phyloP scores from a whole-genome alignment of 2,888 invertebrate species.

The Lepeophtheirus nordmannii region DNA sequence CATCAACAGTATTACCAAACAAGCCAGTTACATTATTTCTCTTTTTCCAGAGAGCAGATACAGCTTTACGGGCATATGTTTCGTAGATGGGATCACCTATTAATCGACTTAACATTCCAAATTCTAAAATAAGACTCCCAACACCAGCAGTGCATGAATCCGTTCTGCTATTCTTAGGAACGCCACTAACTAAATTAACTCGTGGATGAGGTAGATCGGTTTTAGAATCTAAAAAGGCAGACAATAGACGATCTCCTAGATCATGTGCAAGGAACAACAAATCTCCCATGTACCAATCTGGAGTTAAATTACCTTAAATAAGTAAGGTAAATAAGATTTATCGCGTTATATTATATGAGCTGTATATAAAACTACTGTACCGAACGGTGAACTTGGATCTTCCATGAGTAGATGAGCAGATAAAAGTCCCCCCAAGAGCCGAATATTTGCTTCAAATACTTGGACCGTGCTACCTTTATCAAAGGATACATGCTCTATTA shows the following conservation, averaged over 20 bases:
- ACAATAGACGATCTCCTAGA: conserved; percentile 42
- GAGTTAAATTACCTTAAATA: neutral
- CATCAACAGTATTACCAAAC: conserved; percentile 45
- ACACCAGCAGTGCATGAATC: conserved; percentile 46
- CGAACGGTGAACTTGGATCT: conserved; percentile 42
- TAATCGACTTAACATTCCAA: conserved; percentile 45
- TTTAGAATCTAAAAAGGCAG: conserved; percentile 44
- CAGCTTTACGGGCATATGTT: conserved; percentile 42
- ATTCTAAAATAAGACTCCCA: conserved; percentile 45
- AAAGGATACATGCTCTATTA: conserved; percentile 40
- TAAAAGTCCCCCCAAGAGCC: conserved; percentile 44
- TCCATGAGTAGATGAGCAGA: conserved; percentile 47
- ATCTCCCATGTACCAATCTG: conserved; percentile 40
- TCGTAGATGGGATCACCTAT: conserved; percentile 45
- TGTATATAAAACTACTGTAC: conserved; percentile 28
- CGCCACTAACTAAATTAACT: conserved; percentile 41
- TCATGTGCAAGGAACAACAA: conserved; percentile 45
- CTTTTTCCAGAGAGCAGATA: conserved; percentile 40
- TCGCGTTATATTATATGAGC: neutral
- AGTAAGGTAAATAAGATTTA: conserved; percentile 31
- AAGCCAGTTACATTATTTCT: conserved; percentile 44
- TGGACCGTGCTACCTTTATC: conserved; percentile 46
- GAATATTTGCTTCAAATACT: conserved; percentile 48
- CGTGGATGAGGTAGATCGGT: conserved; percentile 45
- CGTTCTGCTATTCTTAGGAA: conserved; percentile 39